Base-by-base conservation (phyloP, 2,113 vertebrate genomes). In the Salminus brasiliensis region DNA sequence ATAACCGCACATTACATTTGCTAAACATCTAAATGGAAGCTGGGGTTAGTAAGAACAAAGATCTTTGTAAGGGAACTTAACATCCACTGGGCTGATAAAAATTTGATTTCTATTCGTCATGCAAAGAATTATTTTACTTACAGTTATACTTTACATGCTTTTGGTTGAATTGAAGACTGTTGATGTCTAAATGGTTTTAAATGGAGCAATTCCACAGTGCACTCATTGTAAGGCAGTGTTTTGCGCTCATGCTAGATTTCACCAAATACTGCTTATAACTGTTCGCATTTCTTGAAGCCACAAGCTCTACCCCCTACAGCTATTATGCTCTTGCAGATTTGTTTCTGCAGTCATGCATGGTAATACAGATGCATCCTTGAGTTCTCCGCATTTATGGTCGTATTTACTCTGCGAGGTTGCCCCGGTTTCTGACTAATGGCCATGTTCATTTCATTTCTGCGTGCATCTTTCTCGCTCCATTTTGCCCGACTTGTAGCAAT, bases 371-470 rank as follows among this genome's bases (percentile, higher is more conserved):
- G 27, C 41, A 25, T 63, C 57, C 10, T 29, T 1, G 3, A 47
- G 57, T n/a, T 15, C 72, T 63, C 36, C 18, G 39, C 36, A 63
- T 63, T 74, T 74, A 74, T 63, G 41, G 30, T 45, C 30, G 29
- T 59, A 62, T 63, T 60, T 45, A 30, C 39, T 63, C 72, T 27
- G 62, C 32, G 21, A 30, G 59, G 2, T 11, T 36, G 32, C 62
- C 32, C n/a, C 21, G 34, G 32, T 27, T 66, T 39, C 36, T 18
- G 21, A 23, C 62, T 66, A 66, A 66, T 66, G 62, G 36, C 34
- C 21, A 11, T 39, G 62, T 23, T 66, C 62, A 66, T 66, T 66
- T 66, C 32, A 39, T 39, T 66, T 66, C 21, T 11, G 1, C 21
- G 34, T 36, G 62, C 62, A 66, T 66, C 39, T 66, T 23, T 66